These are phyloP conservation scores for Lethrus apterus DNA, from an alignment of 1,140 invertebrate genomes.

Conservation along the genomic window DNA sequence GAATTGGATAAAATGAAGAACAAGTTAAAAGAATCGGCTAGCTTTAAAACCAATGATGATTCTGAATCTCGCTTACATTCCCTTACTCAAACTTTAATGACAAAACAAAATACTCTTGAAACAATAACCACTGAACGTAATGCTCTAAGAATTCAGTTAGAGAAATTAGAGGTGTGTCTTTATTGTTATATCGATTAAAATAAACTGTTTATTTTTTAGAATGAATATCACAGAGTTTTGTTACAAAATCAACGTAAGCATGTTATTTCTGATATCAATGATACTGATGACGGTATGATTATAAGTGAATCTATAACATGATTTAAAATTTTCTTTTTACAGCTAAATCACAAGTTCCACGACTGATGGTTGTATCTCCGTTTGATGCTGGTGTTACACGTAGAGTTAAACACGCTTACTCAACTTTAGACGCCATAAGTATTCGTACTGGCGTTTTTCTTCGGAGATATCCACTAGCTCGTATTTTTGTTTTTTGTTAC, in stretches of 20 bases:
- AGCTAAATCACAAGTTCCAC: slow-evolving; percentile 60
- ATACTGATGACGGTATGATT: slow-evolving; percentile 55
- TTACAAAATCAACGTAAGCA: slow-evolving; percentile 26
- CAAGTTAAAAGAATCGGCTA: slow-evolving; percentile 20
- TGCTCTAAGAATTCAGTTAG: slow-evolving; percentile 68
- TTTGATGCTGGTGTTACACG: slow-evolving; percentile 71
- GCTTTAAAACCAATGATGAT: slow-evolving; percentile 40
- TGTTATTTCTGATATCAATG: slow-evolving; percentile 51
- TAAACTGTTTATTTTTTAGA: slow-evolving; percentile 25
- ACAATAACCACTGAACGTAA: slow-evolving; percentile 70
- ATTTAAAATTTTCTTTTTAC: slow-evolving; percentile 38
- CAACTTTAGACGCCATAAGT: slow-evolving; percentile 66
- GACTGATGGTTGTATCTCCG: slow-evolving; percentile 66
- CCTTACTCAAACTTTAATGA: slow-evolving; percentile 71
- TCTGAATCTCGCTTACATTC: slow-evolving; percentile 60
- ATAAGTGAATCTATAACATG: slow-evolving; percentile 23
- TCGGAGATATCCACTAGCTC: slow-evolving; percentile 69
- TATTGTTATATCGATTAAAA: background rate
- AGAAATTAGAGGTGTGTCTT: slow-evolving; percentile 61
- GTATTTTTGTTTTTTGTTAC: slow-evolving; percentile 71
- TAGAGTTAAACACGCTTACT: slow-evolving; percentile 72
- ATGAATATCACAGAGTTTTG: slow-evolving; percentile 30
- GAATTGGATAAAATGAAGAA: slow-evolving; percentile 21
- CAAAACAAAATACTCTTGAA: slow-evolving; percentile 73
- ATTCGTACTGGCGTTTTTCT: slow-evolving; percentile 73